phyloP scores from a whole-genome alignment of 2,888 invertebrate genomes.

The Sphecodes monilicornis region DNA sequence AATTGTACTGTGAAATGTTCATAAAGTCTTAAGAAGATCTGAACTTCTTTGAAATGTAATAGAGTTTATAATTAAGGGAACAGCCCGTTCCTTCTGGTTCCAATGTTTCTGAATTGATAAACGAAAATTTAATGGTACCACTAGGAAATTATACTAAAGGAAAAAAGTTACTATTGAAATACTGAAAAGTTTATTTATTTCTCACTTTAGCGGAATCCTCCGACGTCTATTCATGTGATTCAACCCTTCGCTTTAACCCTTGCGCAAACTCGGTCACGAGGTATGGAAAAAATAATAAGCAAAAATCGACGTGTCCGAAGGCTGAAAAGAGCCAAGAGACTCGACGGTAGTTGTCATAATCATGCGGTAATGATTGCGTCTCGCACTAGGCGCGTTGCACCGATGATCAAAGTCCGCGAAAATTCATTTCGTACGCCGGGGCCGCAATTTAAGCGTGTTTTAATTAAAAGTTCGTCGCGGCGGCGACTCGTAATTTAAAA shows the following conservation, averaged over 20 bases:
- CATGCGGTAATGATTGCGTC: background rate
- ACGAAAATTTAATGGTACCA: too few relatives aligned
- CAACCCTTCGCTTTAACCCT: background rate
- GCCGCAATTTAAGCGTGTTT: conserved; percentile 38
- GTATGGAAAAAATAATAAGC: background rate
- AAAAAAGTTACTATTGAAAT: too few relatives aligned
- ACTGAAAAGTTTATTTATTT: too few relatives aligned
- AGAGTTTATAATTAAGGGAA: too few relatives aligned
- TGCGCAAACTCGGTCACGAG: background rate
- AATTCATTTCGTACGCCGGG: conserved; percentile 23
- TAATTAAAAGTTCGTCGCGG: conserved; percentile 42
- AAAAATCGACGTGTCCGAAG: background rate
- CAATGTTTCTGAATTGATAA: too few relatives aligned
- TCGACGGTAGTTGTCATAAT: background rate
- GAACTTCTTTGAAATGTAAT: too few relatives aligned
- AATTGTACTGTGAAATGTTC: too few relatives aligned
- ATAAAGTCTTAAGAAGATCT: too few relatives aligned
- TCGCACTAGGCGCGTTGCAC: background rate
- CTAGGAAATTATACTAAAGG: too few relatives aligned
- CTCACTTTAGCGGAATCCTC: background rate
- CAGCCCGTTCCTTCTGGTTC: too few relatives aligned
- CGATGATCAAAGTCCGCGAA: conserved; percentile 5
- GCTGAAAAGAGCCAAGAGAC: background rate
- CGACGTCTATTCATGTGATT: background rate
- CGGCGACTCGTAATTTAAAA: conserved; percentile 35